A percentile compares a stretch with the other conserved stretches of the same genome.
phyloP scores from a whole-genome alignment of 2,113 vertebrate species.

The Oophaga pumilio region DNA sequence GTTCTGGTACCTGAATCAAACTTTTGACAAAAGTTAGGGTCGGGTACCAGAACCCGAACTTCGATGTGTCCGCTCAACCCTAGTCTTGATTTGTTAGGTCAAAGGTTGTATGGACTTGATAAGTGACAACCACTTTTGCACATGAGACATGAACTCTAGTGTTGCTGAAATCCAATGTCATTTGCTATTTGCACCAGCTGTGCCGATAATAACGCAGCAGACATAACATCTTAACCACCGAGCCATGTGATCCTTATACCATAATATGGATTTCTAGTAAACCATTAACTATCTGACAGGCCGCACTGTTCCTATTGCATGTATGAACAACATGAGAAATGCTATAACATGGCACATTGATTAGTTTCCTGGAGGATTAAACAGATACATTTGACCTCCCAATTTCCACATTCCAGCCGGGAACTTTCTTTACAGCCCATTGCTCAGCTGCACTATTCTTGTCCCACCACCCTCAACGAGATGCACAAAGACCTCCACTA shows the following conservation, averaged over 20 bases:
- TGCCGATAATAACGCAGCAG: slow-evolving; percentile 24
- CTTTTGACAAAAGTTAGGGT: too few relatives aligned
- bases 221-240: slow-evolving; percentile 29
- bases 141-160: neutral
- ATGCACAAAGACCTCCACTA: slow-evolving; percentile 2
- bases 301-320: slow-evolving; percentile 1
- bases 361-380: slow-evolving; percentile 39
- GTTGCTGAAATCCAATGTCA: neutral
- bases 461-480: neutral
- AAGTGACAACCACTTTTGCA: slow-evolving; percentile 3
- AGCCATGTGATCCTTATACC: slow-evolving; percentile 20
- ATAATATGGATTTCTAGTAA: slow-evolving; percentile 18
- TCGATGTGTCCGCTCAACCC: too few relatives aligned
- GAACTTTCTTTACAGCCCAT: slow-evolving; percentile 10
- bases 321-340: slow-evolving; percentile 39
- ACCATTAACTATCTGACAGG: slow-evolving; percentile 27
- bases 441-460: neutral
- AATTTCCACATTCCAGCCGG: slow-evolving; percentile 44
- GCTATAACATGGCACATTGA: slow-evolving; percentile 32
- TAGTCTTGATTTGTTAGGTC: neutral
- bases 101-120: neutral
- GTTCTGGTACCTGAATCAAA: too few relatives aligned
- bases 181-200: slow-evolving; percentile 13
- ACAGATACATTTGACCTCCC: slow-evolving; percentile 39
- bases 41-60: too few relatives aligned